These are phyloP conservation scores for Pteria penguin DNA, from an alignment of 2,888 invertebrate species.

Conservation along the genomic window DNA sequence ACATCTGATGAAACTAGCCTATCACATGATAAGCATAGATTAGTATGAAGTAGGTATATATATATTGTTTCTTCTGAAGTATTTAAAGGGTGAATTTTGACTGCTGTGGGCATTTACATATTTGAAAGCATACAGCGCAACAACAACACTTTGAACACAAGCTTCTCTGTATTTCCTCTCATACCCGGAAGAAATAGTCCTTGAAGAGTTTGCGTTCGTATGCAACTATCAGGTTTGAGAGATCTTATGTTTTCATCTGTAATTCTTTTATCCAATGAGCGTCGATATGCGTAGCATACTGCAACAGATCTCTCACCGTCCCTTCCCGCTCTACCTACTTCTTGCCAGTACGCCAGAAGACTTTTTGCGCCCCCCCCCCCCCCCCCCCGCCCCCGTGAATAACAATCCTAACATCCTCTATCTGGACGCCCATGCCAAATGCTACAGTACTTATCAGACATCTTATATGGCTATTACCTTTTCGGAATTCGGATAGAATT, in stretches of 20 bases:
- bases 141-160: too few relatives aligned
- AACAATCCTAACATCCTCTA: background rate
- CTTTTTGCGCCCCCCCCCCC: too few relatives aligned
- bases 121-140: too few relatives aligned
- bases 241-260: background rate
- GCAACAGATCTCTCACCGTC: background rate
- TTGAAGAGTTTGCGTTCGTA: background rate
- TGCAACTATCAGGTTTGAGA: background rate
- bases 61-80: too few relatives aligned
- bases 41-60: too few relatives aligned
- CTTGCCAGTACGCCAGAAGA: too few relatives aligned
- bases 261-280: background rate
- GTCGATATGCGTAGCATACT: background rate
- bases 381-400: background rate
- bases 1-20: too few relatives aligned
- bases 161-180: too few relatives aligned
- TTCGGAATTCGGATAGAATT: background rate
- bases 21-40: too few relatives aligned
- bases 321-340: background rate
- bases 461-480: background rate
- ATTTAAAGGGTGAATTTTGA: too few relatives aligned
- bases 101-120: too few relatives aligned
- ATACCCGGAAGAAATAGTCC: background rate
- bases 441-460: background rate
- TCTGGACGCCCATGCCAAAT: background rate